These are phyloP conservation scores for Myiagra hebetior DNA, from an alignment of 2,113 vertebrate genomes.

Conservation along the genomic window DNA sequence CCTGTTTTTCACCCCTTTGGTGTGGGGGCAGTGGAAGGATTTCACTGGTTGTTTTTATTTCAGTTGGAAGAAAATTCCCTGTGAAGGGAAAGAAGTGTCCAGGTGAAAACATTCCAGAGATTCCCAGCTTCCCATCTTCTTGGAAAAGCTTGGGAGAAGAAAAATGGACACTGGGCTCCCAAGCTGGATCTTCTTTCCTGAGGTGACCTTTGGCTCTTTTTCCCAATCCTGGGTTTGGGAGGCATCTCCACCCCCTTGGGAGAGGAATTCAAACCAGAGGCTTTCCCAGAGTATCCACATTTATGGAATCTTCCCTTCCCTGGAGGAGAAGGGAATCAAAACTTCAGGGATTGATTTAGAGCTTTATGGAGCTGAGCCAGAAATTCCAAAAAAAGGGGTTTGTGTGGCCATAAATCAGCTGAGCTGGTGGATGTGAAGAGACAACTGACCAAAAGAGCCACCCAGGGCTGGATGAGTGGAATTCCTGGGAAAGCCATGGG, in stretches of 20 bases:
- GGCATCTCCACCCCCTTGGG: background rate
- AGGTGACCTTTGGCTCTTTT: background rate
- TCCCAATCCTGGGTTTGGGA: background rate
- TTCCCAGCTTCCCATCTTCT: background rate
- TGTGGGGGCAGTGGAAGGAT: background rate
- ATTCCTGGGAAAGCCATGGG: conserved; percentile 1
- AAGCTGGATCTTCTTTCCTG: background rate
- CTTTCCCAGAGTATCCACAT: conserved; percentile 2
- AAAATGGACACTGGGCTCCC: background rate
- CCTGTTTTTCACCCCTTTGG: background rate
- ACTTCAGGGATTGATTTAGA: background rate
- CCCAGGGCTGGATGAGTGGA: background rate
- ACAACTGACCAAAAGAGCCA: background rate
- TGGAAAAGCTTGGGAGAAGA: background rate
- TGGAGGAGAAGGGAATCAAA: background rate
- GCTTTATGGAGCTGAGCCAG: background rate
- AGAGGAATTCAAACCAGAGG: background rate
- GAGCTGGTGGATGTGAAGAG: background rate
- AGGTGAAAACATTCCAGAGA: background rate
- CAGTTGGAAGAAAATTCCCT: background rate
- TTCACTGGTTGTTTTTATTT: background rate
- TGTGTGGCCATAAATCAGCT: background rate
- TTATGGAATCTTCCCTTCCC: background rate
- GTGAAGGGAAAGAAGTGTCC: background rate
- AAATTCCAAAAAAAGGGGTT: background rate